A percentile compares a stretch with the other conserved stretches of the same genome.
phyloP scores from a whole-genome alignment of 2,888 invertebrate genomes.

The Phoenoteleia sp. region DNA sequence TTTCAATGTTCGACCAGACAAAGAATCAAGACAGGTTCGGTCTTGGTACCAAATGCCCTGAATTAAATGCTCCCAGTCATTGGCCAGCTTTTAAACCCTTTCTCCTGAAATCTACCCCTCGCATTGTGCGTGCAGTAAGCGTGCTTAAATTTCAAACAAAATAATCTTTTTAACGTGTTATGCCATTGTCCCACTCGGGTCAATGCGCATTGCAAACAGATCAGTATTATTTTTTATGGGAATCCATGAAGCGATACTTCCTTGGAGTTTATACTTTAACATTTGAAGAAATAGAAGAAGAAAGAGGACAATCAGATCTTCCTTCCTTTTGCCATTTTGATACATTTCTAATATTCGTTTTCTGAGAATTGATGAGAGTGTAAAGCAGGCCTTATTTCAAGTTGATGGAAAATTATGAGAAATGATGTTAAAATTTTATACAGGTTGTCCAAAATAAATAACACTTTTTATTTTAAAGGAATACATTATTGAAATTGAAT shows the following conservation, averaged over 20 bases:
- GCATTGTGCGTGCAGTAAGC: constrained; percentile 16
- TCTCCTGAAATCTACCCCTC: constrained; percentile 47
- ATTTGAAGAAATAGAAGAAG: constrained; percentile 1
- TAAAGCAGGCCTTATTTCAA: no score
- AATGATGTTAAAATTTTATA: no score
- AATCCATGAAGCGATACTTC: background rate
- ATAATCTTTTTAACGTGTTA: constrained; percentile 33
- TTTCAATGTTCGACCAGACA: constrained; percentile 79
- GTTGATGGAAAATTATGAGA: no score
- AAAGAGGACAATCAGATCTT: background rate
- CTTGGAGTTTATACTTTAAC: constrained; percentile 12
- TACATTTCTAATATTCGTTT: no score
- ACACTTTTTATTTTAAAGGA: no score
- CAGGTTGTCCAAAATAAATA: no score
- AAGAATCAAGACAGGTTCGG: constrained; percentile 64
- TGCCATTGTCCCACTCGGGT: background rate
- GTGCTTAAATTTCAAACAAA: constrained; percentile 37
- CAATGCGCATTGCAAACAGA: constrained; percentile 1
- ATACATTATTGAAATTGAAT: no score
- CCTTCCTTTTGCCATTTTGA: no score
- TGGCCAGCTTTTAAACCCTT: constrained; percentile 52
- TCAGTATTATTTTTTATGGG: constrained; percentile 8
- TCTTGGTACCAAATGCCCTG: constrained; percentile 7
- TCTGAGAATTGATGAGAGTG: no score
- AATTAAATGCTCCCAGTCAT: constrained; percentile 51